Evolutionary conservation across 2,888 invertebrate genomes (phyloP).

Genomic region (Pyrrhosoma nymphula): DNA sequence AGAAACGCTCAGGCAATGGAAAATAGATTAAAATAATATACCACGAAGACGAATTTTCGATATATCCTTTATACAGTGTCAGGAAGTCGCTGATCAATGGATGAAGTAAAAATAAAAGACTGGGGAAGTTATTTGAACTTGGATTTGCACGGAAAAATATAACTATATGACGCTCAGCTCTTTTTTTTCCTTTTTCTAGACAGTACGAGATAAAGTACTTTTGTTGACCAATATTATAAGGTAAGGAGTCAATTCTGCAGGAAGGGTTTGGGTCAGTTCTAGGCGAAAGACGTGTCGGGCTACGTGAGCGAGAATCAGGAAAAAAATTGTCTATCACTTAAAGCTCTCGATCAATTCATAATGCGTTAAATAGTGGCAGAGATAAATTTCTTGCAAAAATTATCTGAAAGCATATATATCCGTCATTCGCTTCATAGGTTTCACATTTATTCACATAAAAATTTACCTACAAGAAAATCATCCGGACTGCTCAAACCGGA

Average conservation of each 20-base stretch:
- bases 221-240: not conserved
- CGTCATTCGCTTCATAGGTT: not conserved
- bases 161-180: not conserved
- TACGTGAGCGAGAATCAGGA: not conserved
- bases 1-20: conserved; percentile 63
- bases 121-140: not conserved
- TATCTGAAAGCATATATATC: not conserved
- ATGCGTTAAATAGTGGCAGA: not conserved
- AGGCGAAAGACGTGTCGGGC: not conserved
- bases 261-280: not conserved
- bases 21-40: not conserved
- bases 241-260: not conserved
- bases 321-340: not conserved
- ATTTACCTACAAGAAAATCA: not conserved
- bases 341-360: not conserved
- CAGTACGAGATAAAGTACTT: not conserved
- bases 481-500: not conserved
- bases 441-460: not conserved
- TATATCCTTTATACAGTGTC: not conserved
- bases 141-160: not conserved
- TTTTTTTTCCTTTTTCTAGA: not conserved
- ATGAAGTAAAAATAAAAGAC: not conserved
- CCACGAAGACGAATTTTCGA: not conserved
- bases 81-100: not conserved
- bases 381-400: not conserved